Base-by-base conservation (phyloP, 2,113 vertebrate species). In the Alouatta palliata region DNA sequence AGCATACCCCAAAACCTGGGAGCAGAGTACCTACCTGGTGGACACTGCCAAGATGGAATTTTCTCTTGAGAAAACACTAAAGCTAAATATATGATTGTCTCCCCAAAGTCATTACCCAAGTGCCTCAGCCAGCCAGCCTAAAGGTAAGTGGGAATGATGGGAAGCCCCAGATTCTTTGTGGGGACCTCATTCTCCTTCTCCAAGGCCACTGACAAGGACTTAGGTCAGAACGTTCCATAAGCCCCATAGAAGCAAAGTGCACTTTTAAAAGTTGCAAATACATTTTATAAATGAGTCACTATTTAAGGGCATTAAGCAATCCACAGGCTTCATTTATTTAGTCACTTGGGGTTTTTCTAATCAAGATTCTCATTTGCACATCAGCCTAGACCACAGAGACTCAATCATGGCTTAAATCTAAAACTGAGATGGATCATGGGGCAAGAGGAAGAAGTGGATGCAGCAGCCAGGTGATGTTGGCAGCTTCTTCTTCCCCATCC, bases 31-130 rank as follows among this genome's bases (percentile, higher is more conserved):
- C 82, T 90, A 54, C 30, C 73, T 27, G 54, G 37, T 10, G 52
- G 70, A 5, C 30, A 61, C 43, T 43, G 27, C 64, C 45, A 75
- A 79, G 13, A 30, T 25, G 77, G 68, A 64, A 21, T 93, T 97
- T 97, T 95, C 77, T 97, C 56, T 76, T 94, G 95, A 96, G 97
- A 94, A 96, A 96, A 98, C 79, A 73, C 54, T 0, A 91, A 98
- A 97, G 94, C 92, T 95, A 86, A 35, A 0, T 37, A 35, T 14
- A 6, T 91, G 73, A 80, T 83, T 47, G 32, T 66, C 89, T 75
- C 90, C 87, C 91, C 87, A 81, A 87, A 88, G 25, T 66, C 90
- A 52, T 85, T 89, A 47, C 96, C 92, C 47, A 77, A 37, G 54
- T 91, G 49, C 83, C 79, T 80, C 40, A 0, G 75, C 89, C 80